Percentiles rank a stretch among this genome's conserved stretches.
phyloP scores from a whole-genome alignment of 2,888 invertebrate genomes.

The Plebejus anna region DNA sequence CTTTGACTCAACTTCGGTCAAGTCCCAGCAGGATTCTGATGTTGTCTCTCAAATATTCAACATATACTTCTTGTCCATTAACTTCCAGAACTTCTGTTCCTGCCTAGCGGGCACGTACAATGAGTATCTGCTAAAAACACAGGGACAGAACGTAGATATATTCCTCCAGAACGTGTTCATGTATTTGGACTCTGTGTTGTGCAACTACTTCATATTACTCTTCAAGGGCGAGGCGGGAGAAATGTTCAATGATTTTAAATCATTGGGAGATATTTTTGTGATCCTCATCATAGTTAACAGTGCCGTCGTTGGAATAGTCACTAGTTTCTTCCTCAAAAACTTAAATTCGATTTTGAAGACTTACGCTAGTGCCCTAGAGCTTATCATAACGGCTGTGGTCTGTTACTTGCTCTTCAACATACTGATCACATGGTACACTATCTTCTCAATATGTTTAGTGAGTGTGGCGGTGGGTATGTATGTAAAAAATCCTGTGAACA shows the following conservation, averaged over 20 bases:
- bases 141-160: conserved; percentile 91
- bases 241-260: conserved; percentile 80
- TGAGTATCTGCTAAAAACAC: conserved; percentile 93
- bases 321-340: conserved; percentile 94
- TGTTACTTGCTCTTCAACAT: conserved; percentile 93
- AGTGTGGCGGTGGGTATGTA: conserved; percentile 91
- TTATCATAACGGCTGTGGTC: conserved; percentile 93
- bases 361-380: conserved; percentile 95
- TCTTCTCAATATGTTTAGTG: conserved; percentile 89
- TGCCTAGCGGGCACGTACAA: conserved; percentile 98
- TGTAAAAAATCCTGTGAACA: conserved; percentile 92
- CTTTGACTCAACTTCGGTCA: conserved; percentile 76
- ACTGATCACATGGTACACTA: conserved; percentile 89
- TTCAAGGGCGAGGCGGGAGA: conserved; percentile 82
- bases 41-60: conserved; percentile 71
- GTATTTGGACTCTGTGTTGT: conserved; percentile 96
- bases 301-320: conserved; percentile 94
- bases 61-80: conserved; percentile 82
- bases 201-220: conserved; percentile 87
- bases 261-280: conserved; percentile 84
- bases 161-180: conserved; percentile 97
- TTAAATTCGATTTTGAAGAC: conserved; percentile 97
- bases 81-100: conserved; percentile 92
- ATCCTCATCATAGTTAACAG: conserved; percentile 92
- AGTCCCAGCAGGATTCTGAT: conserved; percentile 49